Evolutionary conservation across 2,797 vertebrate genomes (phyloP).

Genomic region (Amniataba percoides): DNA sequence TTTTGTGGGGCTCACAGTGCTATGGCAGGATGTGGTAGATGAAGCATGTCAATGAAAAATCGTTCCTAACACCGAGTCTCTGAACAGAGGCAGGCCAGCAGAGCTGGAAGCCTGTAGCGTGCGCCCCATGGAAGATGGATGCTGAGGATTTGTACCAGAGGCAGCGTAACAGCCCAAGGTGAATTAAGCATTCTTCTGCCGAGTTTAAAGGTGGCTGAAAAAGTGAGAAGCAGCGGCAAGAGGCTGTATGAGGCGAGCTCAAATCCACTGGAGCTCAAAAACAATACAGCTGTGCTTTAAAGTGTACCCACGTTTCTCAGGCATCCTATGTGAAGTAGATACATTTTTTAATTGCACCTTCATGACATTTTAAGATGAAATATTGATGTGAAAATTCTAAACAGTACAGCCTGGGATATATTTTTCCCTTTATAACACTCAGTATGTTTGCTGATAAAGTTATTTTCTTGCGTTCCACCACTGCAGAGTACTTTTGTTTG

Average conservation of each 20-base stretch:
- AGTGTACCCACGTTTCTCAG: not conserved
- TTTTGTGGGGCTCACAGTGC: conserved; percentile 22
- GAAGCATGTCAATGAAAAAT: conserved; percentile 56
- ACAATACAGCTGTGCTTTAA: not conserved
- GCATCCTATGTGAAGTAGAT: not conserved
- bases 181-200: conserved; percentile 38
- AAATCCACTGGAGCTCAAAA: not conserved
- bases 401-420: not conserved
- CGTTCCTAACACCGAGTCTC: conserved; percentile 18
- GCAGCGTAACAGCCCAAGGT: conserved; percentile 15
- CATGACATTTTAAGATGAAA: not conserved
- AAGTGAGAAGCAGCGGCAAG: conserved; percentile 12
- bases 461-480: not conserved
- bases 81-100: conserved; percentile 18
- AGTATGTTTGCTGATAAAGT: not conserved
- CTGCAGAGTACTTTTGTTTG: not conserved
- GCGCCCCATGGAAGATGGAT: conserved; percentile 57
- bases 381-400: not conserved
- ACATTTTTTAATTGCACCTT: not conserved
- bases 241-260: not conserved
- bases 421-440: not conserved
- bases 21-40: conserved; percentile 33
- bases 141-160: conserved; percentile 44
- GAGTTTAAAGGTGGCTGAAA: conserved; percentile 27
- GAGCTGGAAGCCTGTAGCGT: conserved; percentile 21